These are phyloP conservation scores for Mnemiopsis leidyi DNA, from an alignment of 37 sponge, comb jelly and placozoan species.

Conservation along the genomic window DNA sequence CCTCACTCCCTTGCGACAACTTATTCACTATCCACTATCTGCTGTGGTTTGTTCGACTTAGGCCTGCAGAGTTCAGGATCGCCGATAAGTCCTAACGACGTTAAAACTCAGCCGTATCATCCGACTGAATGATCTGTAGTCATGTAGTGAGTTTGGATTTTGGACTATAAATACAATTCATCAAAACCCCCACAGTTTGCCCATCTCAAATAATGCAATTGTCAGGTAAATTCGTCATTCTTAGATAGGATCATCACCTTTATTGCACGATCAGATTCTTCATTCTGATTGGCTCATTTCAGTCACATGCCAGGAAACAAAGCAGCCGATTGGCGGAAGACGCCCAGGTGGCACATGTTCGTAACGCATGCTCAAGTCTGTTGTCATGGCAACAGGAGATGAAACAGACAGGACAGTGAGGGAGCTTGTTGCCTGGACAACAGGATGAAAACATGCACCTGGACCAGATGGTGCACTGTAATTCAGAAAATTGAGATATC, in stretches of 20 bases:
- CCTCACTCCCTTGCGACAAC: no score
- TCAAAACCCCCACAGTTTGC: not conserved
- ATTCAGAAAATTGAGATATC: no score
- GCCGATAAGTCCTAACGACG: not conserved
- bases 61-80: no score
- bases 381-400: not conserved
- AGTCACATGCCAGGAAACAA: not conserved
- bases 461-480: not conserved
- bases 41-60: no score
- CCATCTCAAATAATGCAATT: not conserved
- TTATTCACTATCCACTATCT: no score
- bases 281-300: not conserved
- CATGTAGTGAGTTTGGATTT: not conserved
- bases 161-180: no score
- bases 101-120: not conserved
- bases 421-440: not conserved
- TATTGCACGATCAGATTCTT: no score
- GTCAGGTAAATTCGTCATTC: not conserved
- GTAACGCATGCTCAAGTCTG: not conserved
- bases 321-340: not conserved
- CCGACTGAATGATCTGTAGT: not conserved
- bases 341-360: not conserved
- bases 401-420: not conserved
- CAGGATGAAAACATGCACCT: not conserved
- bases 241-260: not conserved